These are phyloP conservation scores for Drosophila sordidula DNA, from an alignment of 2,888 invertebrate species.

Conservation along the genomic window DNA sequence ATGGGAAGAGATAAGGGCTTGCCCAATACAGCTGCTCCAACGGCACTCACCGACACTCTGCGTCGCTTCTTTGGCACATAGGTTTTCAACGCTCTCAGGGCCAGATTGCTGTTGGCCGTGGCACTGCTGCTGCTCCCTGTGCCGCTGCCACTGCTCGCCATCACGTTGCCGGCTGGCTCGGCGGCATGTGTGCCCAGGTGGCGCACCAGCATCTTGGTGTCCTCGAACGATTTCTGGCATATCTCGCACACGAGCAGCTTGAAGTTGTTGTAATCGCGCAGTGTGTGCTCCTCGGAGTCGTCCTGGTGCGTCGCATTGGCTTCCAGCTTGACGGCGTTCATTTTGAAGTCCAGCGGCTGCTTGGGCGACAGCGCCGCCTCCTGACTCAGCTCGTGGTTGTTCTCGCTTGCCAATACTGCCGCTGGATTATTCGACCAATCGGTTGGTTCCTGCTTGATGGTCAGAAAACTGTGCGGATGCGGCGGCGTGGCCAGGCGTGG, in stretches of 20 bases:
- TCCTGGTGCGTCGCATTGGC: conserved; percentile 57
- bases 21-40: conserved; percentile 48
- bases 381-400: conserved; percentile 53
- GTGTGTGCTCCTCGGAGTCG: conserved; percentile 72
- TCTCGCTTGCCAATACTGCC: conserved; percentile 40
- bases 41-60: conserved; percentile 86
- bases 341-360: conserved; percentile 79
- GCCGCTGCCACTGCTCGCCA: conserved; percentile 34
- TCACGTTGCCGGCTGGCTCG: conserved; percentile 83
- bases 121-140: conserved; percentile 42
- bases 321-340: conserved; percentile 74
- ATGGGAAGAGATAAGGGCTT: conserved; percentile 52
- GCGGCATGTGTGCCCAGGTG: conserved; percentile 92
- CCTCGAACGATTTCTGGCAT: conserved; percentile 92
- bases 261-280: conserved; percentile 86
- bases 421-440: conserved; percentile 87
- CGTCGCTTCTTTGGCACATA: conserved; percentile 85
- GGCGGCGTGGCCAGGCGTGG: conserved; percentile 63
- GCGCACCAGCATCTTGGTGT: conserved; percentile 93
- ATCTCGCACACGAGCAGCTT: conserved; percentile 93
- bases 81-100: conserved; percentile 68
- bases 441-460: conserved; percentile 88
- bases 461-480: conserved; percentile 74
- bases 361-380: conserved; percentile 68
- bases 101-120: conserved; percentile 48